Evolutionary conservation across 2,113 vertebrate species (phyloP), one percentile per base, ranked within the genome.

Genomic region (Cavia aperea): DNA sequence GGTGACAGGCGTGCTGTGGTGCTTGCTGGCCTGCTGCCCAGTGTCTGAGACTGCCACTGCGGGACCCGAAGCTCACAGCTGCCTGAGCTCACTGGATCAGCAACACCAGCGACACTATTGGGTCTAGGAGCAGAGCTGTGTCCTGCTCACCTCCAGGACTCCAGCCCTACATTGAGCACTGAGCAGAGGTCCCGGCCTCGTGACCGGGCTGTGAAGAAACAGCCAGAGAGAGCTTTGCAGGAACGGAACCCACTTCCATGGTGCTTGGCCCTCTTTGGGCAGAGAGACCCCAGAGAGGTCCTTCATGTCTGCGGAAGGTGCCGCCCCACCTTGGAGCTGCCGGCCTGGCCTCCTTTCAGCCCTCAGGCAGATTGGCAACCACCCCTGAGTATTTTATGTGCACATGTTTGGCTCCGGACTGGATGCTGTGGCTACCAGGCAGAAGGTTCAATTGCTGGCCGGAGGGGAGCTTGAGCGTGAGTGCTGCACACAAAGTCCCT

Each of bases 71-170:
- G 82, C 62, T 81, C 63, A 1, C 65, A 15, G 91, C 90, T 83
- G 90, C 79, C 65, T 91, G 86, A 39, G 82, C 72, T 92, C 58
- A 8, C 8, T 31, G 92, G 86, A 85, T 46, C 68, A 87, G 70
- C 60, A 65, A 24, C 51, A 14, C 13, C 68, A 87, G 70, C 60
- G 70, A 24, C 51, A 14, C 13, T 31, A 26, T 90, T 43, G 46
- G 46, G 68, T 79, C 79, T 75, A 21, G 54, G n/a, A 58, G 54
- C 51, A 63, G 56, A 89, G 79, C 65, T 21, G 62, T 84, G 31
- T 92, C 94, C 82, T 73, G 62, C n/a, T 82, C 78, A 60, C 54
- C 81, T 96, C 26, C 36, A 89, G 95, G 93, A 94, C 86, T 92
- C 88, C n/a, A 43, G 11, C 72, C 79, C 63, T 63, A 18, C 18